Percentiles rank a stretch among this genome's conserved stretches.
Evolutionary conservation across 1,140 invertebrate species (phyloP).

Genomic region (Pararge aegeria): DNA sequence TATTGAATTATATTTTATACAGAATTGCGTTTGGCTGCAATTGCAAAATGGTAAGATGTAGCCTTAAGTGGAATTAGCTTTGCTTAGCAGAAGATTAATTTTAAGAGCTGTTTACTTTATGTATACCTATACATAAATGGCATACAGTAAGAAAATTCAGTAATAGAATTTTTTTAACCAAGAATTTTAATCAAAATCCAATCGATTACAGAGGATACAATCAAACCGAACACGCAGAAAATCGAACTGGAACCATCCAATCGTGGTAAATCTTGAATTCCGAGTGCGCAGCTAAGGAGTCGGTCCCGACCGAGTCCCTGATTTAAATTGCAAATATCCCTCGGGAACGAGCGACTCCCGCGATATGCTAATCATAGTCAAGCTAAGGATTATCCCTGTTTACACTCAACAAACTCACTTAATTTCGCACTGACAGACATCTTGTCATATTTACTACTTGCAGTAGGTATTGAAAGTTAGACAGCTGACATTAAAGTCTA

Average conservation of each 20-base stretch:
- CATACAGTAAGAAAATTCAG: neutral
- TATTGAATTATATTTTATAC: too few relatives aligned
- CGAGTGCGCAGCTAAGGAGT: slow-evolving; percentile 68
- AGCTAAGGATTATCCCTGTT: slow-evolving; percentile 78
- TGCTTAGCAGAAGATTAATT: too few relatives aligned
- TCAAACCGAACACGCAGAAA: slow-evolving; percentile 72
- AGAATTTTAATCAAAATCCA: slow-evolving; percentile 15
- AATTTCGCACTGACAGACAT: slow-evolving; percentile 70
- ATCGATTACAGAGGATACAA: slow-evolving; percentile 48
- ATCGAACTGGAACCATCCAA: slow-evolving; percentile 75
- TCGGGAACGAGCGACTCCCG: slow-evolving; percentile 63
- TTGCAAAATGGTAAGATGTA: too few relatives aligned
- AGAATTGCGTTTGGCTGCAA: too few relatives aligned
- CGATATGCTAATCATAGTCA: slow-evolving; percentile 78
- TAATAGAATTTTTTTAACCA: too few relatives aligned
- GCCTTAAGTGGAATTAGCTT: too few relatives aligned
- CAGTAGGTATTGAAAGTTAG: slow-evolving; percentile 3
- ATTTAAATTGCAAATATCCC: slow-evolving; percentile 76
- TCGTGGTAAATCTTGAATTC: slow-evolving; percentile 72
- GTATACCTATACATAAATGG: too few relatives aligned
- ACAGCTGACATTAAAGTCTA: neutral
- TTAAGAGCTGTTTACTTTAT: too few relatives aligned
- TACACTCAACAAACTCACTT: slow-evolving; percentile 79
- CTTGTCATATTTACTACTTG: slow-evolving; percentile 56
- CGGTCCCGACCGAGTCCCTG: slow-evolving; percentile 64